Evolutionary conservation across 2,797 vertebrate species (phyloP), one percentile per base, ranked within the genome.

Genomic region (Dipus sagitta): DNA sequence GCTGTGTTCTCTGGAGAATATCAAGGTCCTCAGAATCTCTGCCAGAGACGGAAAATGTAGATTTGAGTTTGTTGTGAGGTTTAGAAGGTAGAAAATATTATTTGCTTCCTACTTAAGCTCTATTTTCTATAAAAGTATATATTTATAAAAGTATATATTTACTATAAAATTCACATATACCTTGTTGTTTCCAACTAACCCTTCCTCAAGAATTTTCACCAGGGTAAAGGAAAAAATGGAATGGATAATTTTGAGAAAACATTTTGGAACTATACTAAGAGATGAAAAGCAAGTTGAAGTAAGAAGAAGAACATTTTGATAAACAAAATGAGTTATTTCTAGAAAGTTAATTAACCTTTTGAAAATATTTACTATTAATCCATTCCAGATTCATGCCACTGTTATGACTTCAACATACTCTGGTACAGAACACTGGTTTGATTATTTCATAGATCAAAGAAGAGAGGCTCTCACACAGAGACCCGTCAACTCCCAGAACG

Each of bases 71-170:
- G 47, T 93, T 79, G 54, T 68, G 88, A 97, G 30, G 12, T 94
- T 93, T 38, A 92, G 52, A 96, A 47, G 24, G 64, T 52, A 88
- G 88, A 90, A 94, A 54, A 0, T 3, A 71, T 91, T 86, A 52
- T 96, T 95, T 75, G 82, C 84, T 86, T 0, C 0, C 86, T 92
- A 91, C 83, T 86, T 18, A 42, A 26, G n/a, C 80, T 92, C 34
- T 32, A 14, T 93, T 89, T 94, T 95, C 96, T 94, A 68, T 62
- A 83, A 96, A 90, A 70, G 67, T 93, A 71, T 64, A 38, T 68
- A 30, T 24, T 77, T 6, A 70, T 62, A 83, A 96, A 90, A 70
- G 67, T 93, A 71, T 64, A 38, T 68, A 30, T 24, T 77, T 6
- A 70, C n/a, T 72, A 76, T 34, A 94, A 76, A 80, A 93, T 92